Percentiles rank a stretch among this genome's conserved stretches.
phyloP scores from a whole-genome alignment of 2,113 vertebrate genomes.

The Gambusia holbrooki region DNA sequence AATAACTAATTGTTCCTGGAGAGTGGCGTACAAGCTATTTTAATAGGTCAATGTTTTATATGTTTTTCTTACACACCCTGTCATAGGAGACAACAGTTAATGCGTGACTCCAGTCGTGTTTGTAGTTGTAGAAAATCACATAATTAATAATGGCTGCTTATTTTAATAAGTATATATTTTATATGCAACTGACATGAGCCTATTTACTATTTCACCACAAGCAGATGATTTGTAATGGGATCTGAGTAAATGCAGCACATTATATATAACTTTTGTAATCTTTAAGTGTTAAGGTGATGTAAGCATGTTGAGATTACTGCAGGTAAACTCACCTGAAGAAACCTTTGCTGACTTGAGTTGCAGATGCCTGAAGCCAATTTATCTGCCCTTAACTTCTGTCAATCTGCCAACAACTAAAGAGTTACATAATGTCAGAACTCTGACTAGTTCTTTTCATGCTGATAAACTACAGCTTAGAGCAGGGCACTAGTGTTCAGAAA shows the following conservation, averaged over 20 bases:
- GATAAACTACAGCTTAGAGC: constrained; percentile 35
- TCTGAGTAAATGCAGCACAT: constrained; percentile 39
- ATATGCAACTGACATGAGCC: background rate
- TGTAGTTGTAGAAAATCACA: background rate
- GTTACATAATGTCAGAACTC: constrained; percentile 55
- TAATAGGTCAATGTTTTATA: no score
- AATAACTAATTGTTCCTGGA: no score
- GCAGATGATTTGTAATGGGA: background rate
- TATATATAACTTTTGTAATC: constrained; percentile 67
- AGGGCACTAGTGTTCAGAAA: constrained; percentile 31
- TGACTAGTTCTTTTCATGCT: constrained; percentile 27
- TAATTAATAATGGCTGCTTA: background rate
- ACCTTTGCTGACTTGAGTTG: constrained; percentile 40
- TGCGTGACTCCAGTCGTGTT: background rate
- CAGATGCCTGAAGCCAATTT: constrained; percentile 42
- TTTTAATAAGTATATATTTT: background rate
- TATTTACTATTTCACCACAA: background rate
- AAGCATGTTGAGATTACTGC: constrained; percentile 51
- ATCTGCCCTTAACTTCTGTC: constrained; percentile 49
- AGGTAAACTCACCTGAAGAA: constrained; percentile 58
- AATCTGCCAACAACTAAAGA: constrained; percentile 55
- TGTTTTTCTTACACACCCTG: background rate
- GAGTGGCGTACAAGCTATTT: no score
- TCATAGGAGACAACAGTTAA: background rate
- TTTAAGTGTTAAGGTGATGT: constrained; percentile 40